Conservation (phyloP, 2,797 vertebrate species). For the Anguilla megastoma region DNA sequence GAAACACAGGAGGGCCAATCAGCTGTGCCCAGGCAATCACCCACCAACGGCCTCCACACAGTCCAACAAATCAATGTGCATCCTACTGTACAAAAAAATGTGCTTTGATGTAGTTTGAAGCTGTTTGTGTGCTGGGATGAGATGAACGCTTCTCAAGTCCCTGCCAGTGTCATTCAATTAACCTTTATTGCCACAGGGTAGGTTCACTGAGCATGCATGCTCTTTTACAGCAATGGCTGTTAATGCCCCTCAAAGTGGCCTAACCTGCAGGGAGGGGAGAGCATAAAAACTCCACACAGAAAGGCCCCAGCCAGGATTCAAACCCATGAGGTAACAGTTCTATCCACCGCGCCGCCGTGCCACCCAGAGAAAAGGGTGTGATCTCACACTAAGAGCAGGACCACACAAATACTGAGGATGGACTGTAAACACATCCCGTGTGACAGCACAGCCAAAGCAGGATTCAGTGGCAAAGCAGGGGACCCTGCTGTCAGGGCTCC, state of each 20-base stretch:
- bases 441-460: neutral
- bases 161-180: no score
- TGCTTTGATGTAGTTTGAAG: neutral
- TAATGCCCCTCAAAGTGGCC: no score
- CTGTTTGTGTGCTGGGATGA: neutral
- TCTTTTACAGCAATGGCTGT: no score
- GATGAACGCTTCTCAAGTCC: neutral
- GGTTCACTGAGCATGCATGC: no score
- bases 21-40: conserved; percentile 11
- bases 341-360: neutral
- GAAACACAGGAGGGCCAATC: neutral
- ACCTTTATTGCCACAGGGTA: no score
- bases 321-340: no score
- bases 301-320: no score
- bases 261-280: no score
- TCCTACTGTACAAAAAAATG: neutral
- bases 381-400: neutral
- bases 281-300: no score
- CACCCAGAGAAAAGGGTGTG: neutral
- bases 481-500: neutral
- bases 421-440: neutral
- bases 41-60: conserved; percentile 21
- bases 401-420: neutral
- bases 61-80: no score
- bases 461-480: neutral